Conservation (phyloP, 92 coral and sea anemone species). For the Isaurus tuberculatus region DNA sequence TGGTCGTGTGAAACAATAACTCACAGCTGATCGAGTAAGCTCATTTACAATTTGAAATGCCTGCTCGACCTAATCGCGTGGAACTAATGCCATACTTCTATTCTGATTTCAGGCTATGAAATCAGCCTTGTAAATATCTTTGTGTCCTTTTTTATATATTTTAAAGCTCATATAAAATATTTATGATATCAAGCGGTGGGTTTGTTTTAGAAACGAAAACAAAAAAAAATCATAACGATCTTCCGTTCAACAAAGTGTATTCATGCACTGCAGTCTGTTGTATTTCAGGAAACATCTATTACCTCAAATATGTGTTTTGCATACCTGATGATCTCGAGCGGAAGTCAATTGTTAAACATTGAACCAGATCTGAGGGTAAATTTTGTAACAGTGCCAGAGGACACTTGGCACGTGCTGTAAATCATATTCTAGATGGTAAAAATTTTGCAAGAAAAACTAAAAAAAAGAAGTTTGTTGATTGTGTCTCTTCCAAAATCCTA, state of each 20-base stretch:
- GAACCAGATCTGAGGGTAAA: neutral
- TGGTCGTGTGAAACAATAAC: slow-evolving; percentile 65
- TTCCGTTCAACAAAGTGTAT: neutral
- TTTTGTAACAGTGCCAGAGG: neutral
- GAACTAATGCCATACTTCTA: slow-evolving; percentile 21
- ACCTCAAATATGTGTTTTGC: slow-evolving; percentile 20
- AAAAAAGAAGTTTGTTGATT: neutral
- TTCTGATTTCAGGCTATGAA: slow-evolving; percentile 16
- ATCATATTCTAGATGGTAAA: neutral
- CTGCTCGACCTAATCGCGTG: slow-evolving; percentile 19
- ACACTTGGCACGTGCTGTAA: neutral
- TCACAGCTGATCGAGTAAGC: slow-evolving; percentile 47
- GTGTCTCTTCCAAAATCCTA: neutral
- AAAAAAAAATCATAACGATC: slow-evolving; percentile 5
- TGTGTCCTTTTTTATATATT: slow-evolving; percentile 13
- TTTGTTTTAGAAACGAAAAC: slow-evolving; percentile 11
- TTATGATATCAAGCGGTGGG: slow-evolving; percentile 16
- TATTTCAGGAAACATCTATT: slow-evolving; percentile 17
- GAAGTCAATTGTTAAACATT: slow-evolving; percentile 6
- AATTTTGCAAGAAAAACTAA: neutral
- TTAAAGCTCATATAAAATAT: slow-evolving; percentile 22
- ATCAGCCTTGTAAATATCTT: slow-evolving; percentile 18
- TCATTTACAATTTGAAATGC: slow-evolving; percentile 36
- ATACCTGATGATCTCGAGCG: neutral
- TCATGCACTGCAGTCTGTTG: neutral